Conservation (phyloP, 2,888 invertebrate species). For the Anagyrus pseudococci region DNA sequence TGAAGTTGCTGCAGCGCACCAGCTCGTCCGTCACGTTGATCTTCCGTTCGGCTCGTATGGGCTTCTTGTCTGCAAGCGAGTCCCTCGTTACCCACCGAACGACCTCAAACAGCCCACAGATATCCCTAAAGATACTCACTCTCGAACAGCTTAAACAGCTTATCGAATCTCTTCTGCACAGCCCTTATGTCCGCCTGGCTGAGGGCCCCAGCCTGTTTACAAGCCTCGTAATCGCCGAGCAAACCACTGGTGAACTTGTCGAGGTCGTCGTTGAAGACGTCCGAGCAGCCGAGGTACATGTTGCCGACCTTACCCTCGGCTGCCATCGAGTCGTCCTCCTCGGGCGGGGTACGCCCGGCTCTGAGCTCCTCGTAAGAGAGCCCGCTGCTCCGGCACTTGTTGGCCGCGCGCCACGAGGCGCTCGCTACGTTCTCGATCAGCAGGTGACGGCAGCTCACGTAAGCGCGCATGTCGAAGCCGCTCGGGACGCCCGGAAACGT, state of each 20-base stretch:
- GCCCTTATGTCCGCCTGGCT: neutral
- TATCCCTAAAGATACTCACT: conserved; percentile 16
- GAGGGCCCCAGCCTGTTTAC: conserved; percentile 12
- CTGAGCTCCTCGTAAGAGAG: conserved; percentile 16
- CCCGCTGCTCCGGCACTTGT: neutral
- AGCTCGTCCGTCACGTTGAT: neutral
- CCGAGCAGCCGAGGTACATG: conserved; percentile 19
- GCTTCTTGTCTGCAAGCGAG: neutral
- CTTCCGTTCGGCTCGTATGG: neutral
- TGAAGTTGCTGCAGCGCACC: conserved; percentile 12
- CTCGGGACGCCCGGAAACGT: neutral
- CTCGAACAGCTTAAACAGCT: conserved; percentile 11
- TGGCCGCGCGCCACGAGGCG: neutral
- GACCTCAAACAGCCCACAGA: too few species aligned
- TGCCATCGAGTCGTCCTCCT: neutral
- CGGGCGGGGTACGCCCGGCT: neutral
- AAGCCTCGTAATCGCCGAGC: conserved; percentile 16
- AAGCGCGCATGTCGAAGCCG: conserved; percentile 18
- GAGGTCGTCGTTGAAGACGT: conserved; percentile 21
- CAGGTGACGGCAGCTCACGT: conserved; percentile 21
- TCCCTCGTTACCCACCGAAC: too few species aligned
- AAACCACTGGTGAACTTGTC: conserved; percentile 21
- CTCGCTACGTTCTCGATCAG: neutral
- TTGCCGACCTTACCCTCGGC: conserved; percentile 1
- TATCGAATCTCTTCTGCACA: conserved; percentile 1